phyloP scores from a whole-genome alignment of 1,140 invertebrate species.

The Lasioglossum albipes region DNA sequence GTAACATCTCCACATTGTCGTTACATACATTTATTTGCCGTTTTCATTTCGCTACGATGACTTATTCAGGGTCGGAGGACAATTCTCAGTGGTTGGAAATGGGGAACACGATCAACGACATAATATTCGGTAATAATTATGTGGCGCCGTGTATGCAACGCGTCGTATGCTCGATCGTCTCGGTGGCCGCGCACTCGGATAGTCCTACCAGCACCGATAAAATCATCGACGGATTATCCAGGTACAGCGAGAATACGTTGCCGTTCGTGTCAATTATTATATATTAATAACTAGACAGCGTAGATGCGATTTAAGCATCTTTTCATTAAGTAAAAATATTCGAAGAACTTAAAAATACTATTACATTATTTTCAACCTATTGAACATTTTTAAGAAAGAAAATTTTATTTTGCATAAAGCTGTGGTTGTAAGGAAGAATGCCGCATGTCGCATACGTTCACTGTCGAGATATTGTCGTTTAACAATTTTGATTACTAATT shows the following conservation, averaged over 20 bases:
- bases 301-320: no score
- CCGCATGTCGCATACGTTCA: no score
- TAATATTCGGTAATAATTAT: constrained; percentile 69
- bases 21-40: neutral
- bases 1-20: neutral
- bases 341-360: no score
- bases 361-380: no score
- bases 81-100: constrained; percentile 51
- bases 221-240: constrained; percentile 76
- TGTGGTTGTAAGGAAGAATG: no score
- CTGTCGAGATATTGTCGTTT: no score
- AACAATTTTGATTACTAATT: no score
- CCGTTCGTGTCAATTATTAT: no score
- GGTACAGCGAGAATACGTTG: constrained; percentile 57
- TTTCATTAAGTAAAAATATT: no score
- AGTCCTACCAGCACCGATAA: constrained; percentile 71
- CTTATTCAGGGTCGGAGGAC: constrained; percentile 47
- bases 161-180: constrained; percentile 70
- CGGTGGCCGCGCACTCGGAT: constrained; percentile 55
- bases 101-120: constrained; percentile 64
- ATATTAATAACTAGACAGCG: no score
- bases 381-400: no score
- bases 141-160: constrained; percentile 72
- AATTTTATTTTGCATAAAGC: no score
- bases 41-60: neutral